Conservation (phyloP, 1,140 invertebrate species). For the Ceratina calcarata region DNA sequence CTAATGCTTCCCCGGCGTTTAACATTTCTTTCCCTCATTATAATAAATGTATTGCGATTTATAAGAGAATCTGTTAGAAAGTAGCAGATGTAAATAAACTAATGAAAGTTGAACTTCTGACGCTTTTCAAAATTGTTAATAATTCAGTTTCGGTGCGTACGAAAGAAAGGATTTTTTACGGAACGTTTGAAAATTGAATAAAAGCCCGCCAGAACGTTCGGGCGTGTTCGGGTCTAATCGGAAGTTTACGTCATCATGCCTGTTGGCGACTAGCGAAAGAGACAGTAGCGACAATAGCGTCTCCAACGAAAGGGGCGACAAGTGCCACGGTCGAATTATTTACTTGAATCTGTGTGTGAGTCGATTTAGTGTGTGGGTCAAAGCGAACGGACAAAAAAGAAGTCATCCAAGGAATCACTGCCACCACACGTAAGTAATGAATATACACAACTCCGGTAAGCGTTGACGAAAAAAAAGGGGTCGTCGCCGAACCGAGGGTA, state of each 20-base stretch:
- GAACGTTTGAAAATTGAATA: neutral
- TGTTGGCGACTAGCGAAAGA: conserved; percentile 3
- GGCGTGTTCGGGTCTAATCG: conserved; percentile 8
- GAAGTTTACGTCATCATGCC: conserved; percentile 19
- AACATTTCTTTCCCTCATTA: conserved; percentile 13
- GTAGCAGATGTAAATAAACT: conserved; percentile 14
- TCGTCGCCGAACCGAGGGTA: neutral
- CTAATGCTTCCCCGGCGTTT: neutral
- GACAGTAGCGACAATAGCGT: conserved; percentile 17
- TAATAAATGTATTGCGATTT: conserved; percentile 17
- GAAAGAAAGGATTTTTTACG: no score
- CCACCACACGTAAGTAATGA: conserved; percentile 50
- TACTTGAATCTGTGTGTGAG: conserved; percentile 52
- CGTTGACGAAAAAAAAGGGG: conserved; percentile 50
- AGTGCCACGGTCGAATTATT: conserved; percentile 52
- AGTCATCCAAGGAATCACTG: conserved; percentile 52
- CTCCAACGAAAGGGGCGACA: conserved; percentile 47
- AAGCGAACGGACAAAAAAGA: conserved; percentile 53
- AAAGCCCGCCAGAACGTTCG: conserved; percentile 12
- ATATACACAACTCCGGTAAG: conserved; percentile 36
- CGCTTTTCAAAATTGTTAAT: neutral
- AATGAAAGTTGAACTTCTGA: neutral
- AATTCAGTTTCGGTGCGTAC: neutral
- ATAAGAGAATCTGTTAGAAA: neutral
- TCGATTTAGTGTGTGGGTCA: conserved; percentile 52